phyloP scores from a whole-genome alignment of 2,113 vertebrate species.

The Procapra przewalskii region DNA sequence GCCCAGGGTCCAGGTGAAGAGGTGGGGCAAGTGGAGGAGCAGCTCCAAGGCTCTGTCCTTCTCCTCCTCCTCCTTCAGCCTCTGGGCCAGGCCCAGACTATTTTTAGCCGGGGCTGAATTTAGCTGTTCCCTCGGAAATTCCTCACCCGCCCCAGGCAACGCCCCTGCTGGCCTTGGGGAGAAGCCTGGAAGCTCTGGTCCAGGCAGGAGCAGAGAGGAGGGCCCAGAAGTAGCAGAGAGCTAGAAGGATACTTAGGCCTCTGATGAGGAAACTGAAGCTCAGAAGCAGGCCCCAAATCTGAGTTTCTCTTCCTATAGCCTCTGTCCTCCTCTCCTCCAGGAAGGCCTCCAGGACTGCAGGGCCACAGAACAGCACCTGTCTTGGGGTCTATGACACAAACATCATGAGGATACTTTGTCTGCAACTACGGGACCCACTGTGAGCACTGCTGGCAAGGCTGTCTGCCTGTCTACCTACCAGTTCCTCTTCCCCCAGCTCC shows the following conservation, averaged over 20 bases:
- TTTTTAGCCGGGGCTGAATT: constrained; percentile 77
- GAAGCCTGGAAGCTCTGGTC: constrained; percentile 32
- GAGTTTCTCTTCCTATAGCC: neutral
- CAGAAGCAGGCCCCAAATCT: neutral
- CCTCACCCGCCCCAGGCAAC: constrained; percentile 77
- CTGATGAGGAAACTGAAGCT: neutral
- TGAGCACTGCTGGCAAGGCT: neutral
- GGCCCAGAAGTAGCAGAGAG: neutral
- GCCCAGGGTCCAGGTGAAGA: neutral
- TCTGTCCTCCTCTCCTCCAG: neutral
- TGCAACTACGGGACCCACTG: neutral
- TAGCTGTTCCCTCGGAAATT: constrained; percentile 84
- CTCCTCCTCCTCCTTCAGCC: neutral
- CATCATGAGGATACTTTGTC: neutral
- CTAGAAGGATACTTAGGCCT: neutral
- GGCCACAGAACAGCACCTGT: neutral
- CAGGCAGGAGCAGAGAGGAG: neutral
- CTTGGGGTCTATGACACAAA: neutral
- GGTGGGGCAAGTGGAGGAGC: no score
- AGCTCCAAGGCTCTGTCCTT: neutral
- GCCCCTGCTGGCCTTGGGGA: constrained; percentile 58
- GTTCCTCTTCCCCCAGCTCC: neutral
- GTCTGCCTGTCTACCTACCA: neutral
- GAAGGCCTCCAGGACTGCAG: neutral
- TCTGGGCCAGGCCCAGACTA: constrained; percentile 63